Conservation (phyloP, 2,797 vertebrate species). For the Limosa lapponica region DNA sequence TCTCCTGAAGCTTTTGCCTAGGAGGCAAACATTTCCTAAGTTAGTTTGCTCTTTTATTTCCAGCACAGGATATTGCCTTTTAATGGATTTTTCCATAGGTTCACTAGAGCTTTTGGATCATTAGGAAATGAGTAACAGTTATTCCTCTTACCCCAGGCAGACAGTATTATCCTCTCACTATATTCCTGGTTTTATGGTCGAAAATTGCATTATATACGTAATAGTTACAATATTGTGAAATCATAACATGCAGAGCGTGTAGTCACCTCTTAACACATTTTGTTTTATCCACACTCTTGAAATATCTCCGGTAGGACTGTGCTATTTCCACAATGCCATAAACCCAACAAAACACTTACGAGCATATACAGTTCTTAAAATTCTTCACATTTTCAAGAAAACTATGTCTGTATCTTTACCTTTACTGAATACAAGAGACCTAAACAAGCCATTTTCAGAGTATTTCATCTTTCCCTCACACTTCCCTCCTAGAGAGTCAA, state of each 20-base stretch:
- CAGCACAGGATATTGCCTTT: background rate
- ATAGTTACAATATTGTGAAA: background rate
- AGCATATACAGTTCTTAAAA: background rate
- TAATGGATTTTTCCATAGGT: background rate
- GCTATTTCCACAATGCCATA: background rate
- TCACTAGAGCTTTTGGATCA: background rate
- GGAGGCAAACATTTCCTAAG: background rate
- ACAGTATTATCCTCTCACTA: background rate
- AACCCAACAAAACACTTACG: background rate
- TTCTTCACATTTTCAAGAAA: background rate
- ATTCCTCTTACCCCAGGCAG: background rate
- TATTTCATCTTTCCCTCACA: background rate
- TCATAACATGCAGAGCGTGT: background rate
- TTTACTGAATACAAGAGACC: background rate
- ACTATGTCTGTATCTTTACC: background rate
- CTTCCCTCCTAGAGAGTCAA: background rate
- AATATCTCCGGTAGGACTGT: background rate
- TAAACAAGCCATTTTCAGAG: background rate
- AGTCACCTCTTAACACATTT: background rate
- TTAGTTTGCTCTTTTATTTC: background rate
- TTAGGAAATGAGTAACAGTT: background rate
- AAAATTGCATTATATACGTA: background rate
- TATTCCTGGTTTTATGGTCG: background rate
- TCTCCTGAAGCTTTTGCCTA: background rate
- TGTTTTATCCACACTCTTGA: background rate